These are phyloP conservation scores for Porites rus DNA, from an alignment of 92 coral and sea anemone genomes.

Conservation along the genomic window DNA sequence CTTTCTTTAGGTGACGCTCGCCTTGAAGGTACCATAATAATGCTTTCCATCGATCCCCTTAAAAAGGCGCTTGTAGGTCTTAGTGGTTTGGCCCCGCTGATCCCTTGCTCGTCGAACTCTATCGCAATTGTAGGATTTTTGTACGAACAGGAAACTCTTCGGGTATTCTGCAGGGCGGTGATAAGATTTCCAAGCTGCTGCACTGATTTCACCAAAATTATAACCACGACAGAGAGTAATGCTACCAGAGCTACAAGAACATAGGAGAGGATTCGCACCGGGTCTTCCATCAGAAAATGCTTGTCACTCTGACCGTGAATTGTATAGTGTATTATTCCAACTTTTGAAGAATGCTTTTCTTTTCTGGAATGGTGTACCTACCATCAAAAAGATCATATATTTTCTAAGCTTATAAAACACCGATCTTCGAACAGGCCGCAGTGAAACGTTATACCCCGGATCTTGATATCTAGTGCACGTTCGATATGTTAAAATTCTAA, in stretches of 20 bases:
- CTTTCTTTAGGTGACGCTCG: conserved; percentile 14
- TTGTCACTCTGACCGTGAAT: too few species aligned
- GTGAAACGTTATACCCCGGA: too few species aligned
- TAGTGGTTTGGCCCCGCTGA: not conserved
- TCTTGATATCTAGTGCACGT: too few species aligned
- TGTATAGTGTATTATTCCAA: not conserved
- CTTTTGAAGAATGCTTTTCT: not conserved
- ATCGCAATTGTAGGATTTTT: not conserved
- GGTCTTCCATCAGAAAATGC: not conserved
- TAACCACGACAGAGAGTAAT: not conserved
- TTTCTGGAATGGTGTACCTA: too few species aligned
- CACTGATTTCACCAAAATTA: not conserved
- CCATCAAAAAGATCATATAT: too few species aligned
- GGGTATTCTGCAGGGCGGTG: not conserved
- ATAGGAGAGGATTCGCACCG: not conserved
- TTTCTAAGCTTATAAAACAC: too few species aligned
- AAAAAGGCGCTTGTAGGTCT: conserved; percentile 28
- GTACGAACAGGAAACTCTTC: not conserved
- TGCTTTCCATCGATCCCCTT: conserved; percentile 27
- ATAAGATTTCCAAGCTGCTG: not conserved
- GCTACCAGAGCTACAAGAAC: conserved; percentile 6
- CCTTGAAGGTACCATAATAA: conserved; percentile 33
- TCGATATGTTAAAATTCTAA: too few species aligned
- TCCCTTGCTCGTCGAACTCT: not conserved
- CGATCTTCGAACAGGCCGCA: too few species aligned